phyloP scores from a whole-genome alignment of 1,140 invertebrate genomes.

The Riptortus pedestris region DNA sequence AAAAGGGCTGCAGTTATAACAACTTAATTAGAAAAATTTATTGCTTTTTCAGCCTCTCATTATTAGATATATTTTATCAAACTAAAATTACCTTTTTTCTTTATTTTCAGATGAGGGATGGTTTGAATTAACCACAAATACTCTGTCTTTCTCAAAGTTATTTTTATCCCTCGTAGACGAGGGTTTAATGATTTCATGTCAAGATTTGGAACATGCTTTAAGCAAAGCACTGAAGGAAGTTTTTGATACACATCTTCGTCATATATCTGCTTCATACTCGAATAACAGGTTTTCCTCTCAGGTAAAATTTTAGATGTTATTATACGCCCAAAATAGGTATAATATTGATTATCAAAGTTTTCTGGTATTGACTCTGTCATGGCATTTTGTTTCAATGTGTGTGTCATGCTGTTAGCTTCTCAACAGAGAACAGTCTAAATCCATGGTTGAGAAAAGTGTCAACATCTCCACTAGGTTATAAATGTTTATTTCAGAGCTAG shows the following conservation, averaged over 20 bases:
- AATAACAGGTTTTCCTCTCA: conserved; percentile 47
- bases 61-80: too few species aligned
- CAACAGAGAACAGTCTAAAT: background rate
- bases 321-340: background rate
- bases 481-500: too few species aligned
- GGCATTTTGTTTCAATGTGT: background rate
- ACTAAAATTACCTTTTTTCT: too few species aligned
- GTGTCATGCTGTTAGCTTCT: background rate
- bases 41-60: too few species aligned
- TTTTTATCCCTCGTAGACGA: conserved; percentile 56
- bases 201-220: conserved; percentile 51
- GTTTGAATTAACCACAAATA: conserved; percentile 58
- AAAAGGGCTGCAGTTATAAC: too few species aligned
- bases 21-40: too few species aligned
- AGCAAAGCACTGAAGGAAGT: conserved; percentile 52
- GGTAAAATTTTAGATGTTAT: conserved; percentile 37
- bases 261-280: conserved; percentile 48
- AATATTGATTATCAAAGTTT: background rate
- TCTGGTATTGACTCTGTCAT: background rate
- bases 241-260: conserved; percentile 52
- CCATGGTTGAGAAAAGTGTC: too few species aligned
- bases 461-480: too few species aligned
- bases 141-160: conserved; percentile 55
- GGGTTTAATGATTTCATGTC: conserved; percentile 52
- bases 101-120: conserved; percentile 55